These are phyloP conservation scores for Trissolcus japonicus DNA, from an alignment of 2,888 invertebrate genomes.

Conservation along the genomic window DNA sequence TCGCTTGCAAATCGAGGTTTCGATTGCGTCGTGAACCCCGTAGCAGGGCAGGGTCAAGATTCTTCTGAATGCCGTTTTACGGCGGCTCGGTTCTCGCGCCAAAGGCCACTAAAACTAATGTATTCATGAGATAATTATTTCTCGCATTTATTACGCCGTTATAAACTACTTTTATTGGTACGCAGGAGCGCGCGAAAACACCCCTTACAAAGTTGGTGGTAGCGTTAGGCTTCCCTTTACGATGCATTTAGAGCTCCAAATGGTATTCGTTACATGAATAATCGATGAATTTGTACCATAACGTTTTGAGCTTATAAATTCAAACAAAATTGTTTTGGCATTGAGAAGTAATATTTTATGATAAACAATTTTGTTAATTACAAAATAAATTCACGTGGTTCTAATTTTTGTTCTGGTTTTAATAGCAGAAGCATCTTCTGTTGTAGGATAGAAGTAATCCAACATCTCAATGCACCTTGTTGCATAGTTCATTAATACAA, in stretches of 20 bases:
- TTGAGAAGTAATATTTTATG: too few relatives aligned
- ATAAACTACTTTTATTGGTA: constrained; percentile 68
- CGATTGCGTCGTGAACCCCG: constrained; percentile 37
- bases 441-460: background rate
- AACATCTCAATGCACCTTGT: constrained; percentile 2
- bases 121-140: constrained; percentile 74
- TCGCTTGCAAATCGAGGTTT: constrained; percentile 37
- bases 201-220: constrained; percentile 67
- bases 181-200: constrained; percentile 62
- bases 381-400: too few relatives aligned
- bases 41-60: constrained; percentile 63
- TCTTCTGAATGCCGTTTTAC: constrained; percentile 63
- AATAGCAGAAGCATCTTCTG: too few relatives aligned
- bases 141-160: constrained; percentile 70
- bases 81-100: constrained; percentile 64
- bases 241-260: constrained; percentile 63
- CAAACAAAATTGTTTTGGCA: too few relatives aligned
- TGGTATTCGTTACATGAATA: constrained; percentile 34
- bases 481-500: constrained; percentile 56
- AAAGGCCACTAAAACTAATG: constrained; percentile 71
- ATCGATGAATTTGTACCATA: constrained; percentile 29
- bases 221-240: constrained; percentile 58
- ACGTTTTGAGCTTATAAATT: background rate
- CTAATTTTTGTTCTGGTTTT: too few relatives aligned
- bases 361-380: too few relatives aligned